Evolutionary conservation across 2,113 vertebrate genomes (phyloP).

Genomic region (Vulpes vulpes): DNA sequence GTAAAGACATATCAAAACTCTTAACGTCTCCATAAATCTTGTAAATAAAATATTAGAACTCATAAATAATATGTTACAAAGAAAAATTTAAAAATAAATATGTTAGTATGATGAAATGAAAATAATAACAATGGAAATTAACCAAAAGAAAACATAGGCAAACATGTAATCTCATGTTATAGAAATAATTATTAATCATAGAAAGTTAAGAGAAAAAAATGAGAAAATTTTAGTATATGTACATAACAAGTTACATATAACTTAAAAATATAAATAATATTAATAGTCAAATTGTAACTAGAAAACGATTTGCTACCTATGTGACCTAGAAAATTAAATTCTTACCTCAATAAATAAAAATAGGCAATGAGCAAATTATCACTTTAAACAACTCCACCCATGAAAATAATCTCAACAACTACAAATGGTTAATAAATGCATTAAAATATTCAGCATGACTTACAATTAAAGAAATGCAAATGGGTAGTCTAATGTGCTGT

Average conservation of each 20-base stretch:
- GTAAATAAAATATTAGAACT: background rate
- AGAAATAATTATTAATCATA: background rate
- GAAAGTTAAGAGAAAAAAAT: background rate
- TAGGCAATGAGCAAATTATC: background rate
- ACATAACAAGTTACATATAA: background rate
- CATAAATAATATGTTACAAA: background rate
- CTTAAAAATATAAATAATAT: background rate
- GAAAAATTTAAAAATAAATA: background rate
- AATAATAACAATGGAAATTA: background rate
- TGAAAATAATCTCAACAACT: background rate
- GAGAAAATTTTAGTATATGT: background rate
- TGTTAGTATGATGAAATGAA: background rate
- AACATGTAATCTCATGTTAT: background rate
- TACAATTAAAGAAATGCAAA: conserved; percentile 65
- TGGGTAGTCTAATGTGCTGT: background rate
- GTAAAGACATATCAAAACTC: background rate
- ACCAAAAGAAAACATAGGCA: background rate
- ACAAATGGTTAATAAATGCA: background rate
- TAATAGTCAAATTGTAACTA: background rate
- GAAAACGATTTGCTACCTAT: background rate
- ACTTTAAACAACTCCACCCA: background rate
- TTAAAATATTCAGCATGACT: conserved; percentile 27
- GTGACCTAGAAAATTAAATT: background rate
- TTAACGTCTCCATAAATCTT: background rate
- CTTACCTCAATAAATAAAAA: background rate